Evolutionary conservation across 2,888 invertebrate species (phyloP), one percentile per base, ranked within the genome.

Genomic region (Resseliella maxima): DNA sequence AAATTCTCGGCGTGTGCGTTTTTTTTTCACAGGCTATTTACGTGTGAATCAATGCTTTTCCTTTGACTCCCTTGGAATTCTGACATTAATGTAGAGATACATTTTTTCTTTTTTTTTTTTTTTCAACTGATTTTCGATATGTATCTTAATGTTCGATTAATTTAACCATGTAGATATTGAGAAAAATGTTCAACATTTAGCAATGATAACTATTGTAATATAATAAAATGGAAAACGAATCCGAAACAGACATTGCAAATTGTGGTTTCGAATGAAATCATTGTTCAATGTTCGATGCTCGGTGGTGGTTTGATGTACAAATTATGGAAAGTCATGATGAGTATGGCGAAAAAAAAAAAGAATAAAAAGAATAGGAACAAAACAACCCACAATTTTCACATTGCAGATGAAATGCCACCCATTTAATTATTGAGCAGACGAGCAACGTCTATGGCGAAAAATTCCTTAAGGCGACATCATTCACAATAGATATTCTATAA

Each of bases 391-490:
- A n/a, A n/a, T n/a, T n/a, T n/a, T n/a, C n/a, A n/a, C n/a, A n/a
- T n/a, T n/a, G 59, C 24, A 5, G 59, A 6, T 3, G 15, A 59
- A 59, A 24, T 10, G n/a, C 24, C 59, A 10, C 59, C 59, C 24
- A 59, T 59, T 59, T 59, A 59, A 59, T 59, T 59, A 59, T 59
- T 24, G 24, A 59, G 59, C 24, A 59, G 24, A 59, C 10, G 59
- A 59, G 12, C n/a, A 59, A 24, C 24, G 59, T 59, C 24, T 24
- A 24, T 24, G 3, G 59, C 59, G 59, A 24, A 59, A 59, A 59
- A 59, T 59, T 59, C 59, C 59, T 59, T 59, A 59, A 59, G 59
- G 59, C 59, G n/a, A 59, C 59, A 59, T 59, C 24, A 59, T 59
- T 59, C 59, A 59, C 59, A 59, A 59, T 59, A 59, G 59, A 72